A percentile compares a stretch with the other conserved stretches of the same genome.
Evolutionary conservation across 2,113 vertebrate species (phyloP).

Genomic region (Caretta caretta): DNA sequence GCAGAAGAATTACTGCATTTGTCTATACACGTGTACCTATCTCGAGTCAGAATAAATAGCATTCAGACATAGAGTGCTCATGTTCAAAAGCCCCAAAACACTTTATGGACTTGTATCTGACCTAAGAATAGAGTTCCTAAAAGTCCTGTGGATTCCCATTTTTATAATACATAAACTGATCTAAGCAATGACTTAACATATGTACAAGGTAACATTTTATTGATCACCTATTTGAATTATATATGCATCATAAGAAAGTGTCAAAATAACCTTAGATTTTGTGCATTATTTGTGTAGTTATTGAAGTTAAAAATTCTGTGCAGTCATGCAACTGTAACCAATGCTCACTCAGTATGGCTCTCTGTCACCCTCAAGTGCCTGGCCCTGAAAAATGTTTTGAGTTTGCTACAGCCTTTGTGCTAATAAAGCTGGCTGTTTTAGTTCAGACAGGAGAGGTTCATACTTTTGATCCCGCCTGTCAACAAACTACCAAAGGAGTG

Average conservation of each 20-base stretch:
- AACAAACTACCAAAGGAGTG: neutral
- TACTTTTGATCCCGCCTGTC: neutral
- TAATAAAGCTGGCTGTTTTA: neutral
- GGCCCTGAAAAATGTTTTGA: neutral
- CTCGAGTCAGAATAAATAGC: slow-evolving; percentile 29
- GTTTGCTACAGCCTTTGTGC: neutral
- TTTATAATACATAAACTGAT: neutral
- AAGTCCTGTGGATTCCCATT: neutral
- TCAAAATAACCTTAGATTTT: neutral
- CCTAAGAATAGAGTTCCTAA: slow-evolving; percentile 7
- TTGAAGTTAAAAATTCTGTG: neutral
- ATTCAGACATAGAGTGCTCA: neutral
- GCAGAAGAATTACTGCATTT: neutral
- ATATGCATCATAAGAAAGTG: neutral
- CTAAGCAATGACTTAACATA: neutral
- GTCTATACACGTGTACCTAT: slow-evolving; percentile 30
- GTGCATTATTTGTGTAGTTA: neutral
- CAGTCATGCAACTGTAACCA: neutral
- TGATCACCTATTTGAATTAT: neutral
- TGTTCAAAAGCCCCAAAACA: neutral
- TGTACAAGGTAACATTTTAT: neutral
- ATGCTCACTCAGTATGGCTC: neutral
- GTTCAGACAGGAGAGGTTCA: neutral
- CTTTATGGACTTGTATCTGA: slow-evolving; percentile 22
- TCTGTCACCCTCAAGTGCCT: neutral